Conservation (phyloP, 2,113 vertebrate genomes). For the Ptyas mucosa region DNA sequence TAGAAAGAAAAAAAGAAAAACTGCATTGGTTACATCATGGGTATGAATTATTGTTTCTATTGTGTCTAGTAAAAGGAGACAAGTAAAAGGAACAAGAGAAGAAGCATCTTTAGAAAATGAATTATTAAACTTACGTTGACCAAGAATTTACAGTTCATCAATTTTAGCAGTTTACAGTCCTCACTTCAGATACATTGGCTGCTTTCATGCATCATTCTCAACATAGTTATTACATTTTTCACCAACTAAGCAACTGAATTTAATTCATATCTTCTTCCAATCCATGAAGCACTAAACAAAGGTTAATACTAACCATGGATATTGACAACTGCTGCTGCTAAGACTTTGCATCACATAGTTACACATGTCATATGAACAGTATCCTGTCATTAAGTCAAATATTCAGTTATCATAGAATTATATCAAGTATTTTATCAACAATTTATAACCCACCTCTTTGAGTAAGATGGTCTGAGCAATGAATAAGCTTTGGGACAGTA, state of each 20-base stretch:
- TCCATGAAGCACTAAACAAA: not conserved
- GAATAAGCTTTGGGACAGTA: not conserved
- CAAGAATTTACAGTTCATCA: not conserved
- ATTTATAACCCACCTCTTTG: not conserved
- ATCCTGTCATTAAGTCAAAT: not conserved
- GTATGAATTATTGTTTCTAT: constrained; percentile 39
- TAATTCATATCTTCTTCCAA: not conserved
- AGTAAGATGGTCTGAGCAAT: not conserved
- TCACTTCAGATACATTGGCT: not conserved
- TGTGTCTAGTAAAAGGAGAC: constrained; percentile 51
- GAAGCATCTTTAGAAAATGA: constrained; percentile 10
- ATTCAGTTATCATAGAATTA: not conserved
- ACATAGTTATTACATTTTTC: not conserved
- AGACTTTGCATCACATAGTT: not conserved
- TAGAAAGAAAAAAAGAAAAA: constrained; percentile 45
- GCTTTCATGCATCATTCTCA: not conserved
- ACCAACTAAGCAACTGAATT: not conserved
- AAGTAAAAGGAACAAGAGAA: constrained; percentile 23
- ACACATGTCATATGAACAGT: not conserved
- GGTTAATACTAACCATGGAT: not conserved
- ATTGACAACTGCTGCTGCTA: not conserved
- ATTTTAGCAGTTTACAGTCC: constrained; percentile 7
- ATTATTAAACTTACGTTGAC: not conserved
- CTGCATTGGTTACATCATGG: constrained; percentile 59
- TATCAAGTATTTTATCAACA: not conserved